phyloP scores from a whole-genome alignment of 2,888 invertebrate genomes.

The Drosophila trichaetosa region DNA sequence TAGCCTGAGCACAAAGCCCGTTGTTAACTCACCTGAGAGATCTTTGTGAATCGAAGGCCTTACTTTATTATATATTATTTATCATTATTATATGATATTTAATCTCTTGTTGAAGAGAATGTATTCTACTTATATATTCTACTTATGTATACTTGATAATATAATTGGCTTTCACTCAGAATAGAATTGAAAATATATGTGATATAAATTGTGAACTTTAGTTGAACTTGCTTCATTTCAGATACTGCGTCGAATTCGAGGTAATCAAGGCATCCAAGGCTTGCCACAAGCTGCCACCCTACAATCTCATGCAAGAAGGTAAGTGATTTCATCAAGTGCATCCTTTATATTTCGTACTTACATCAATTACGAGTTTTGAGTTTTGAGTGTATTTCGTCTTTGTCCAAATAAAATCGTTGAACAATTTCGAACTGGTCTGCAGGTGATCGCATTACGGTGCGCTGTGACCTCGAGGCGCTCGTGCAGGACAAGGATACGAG shows the following conservation, averaged over 20 bases:
- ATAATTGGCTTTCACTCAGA: background rate
- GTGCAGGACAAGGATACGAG: constrained; percentile 84
- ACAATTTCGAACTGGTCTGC: constrained; percentile 31
- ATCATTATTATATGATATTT: background rate
- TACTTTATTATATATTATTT: background rate
- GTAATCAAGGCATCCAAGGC: constrained; percentile 93
- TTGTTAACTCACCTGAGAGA: background rate
- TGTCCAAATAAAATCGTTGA: background rate
- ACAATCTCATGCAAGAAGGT: constrained; percentile 91
- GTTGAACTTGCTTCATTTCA: constrained; percentile 85
- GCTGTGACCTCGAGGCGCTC: constrained; percentile 93
- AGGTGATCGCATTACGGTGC: constrained; percentile 92
- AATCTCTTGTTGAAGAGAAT: background rate
- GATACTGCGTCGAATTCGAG: constrained; percentile 94
- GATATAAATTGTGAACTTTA: background rate
- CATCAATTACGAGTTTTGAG: background rate
- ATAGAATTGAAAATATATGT: background rate
- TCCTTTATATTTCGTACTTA: background rate
- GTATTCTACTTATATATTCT: background rate
- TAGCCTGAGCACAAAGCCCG: background rate
- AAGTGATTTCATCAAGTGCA: constrained; percentile 48
- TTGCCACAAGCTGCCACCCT: constrained; percentile 91
- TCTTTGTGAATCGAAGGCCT: background rate
- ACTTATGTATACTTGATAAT: background rate
- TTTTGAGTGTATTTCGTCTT: background rate